Base-by-base conservation (phyloP, 1,140 invertebrate genomes). In the Oncopodura yosiiana region DNA sequence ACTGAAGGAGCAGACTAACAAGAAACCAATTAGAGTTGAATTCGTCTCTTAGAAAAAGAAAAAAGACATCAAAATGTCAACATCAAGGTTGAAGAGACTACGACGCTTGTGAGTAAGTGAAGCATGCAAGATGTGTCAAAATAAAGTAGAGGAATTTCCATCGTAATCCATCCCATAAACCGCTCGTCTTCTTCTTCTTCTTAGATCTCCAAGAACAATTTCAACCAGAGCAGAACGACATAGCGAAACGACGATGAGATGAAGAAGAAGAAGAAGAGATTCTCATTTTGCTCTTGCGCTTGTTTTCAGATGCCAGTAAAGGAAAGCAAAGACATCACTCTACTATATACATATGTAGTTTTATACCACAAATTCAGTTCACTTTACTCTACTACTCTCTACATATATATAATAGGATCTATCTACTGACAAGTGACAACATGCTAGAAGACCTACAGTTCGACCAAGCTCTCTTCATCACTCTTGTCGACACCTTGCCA, bases 401-500 rank as follows among this genome's bases (percentile, higher is more conserved):
- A 46, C 44, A 46, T 27, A 46, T 46, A 46, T 30, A 46, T 27
- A 46, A 32, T 32, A 30, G 27, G 30, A 46, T 46, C 30, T 30
- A 46, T 30, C 29, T 34, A 29, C 50, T 42, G 50, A 44, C 50
- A 44, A 52, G 27, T 52, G 50, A 52, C 50, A 52, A 52, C 39
- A 52, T 41, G 46, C 41, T 52, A 52, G 43, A 23, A 43, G 39
- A n/a, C 38, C 34, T 23, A 26, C 37, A 38, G 26, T n/a, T n/a
- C n/a, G n/a, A n/a, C n/a, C n/a, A n/a, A 36, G 19, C 50, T 42
- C 24, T 41, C 38, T 42, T 24, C 39, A 42, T 52, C 50, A 52
- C 39, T 52, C 50, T 43, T 44, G 50, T 52, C 50, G 50, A 52
- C 50, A 52, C 50, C 50, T 52, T 52, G 32, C 50, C 50, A 52